phyloP scores from a whole-genome alignment of 1,140 invertebrate genomes.

The Acromyrmex charruanus region DNA sequence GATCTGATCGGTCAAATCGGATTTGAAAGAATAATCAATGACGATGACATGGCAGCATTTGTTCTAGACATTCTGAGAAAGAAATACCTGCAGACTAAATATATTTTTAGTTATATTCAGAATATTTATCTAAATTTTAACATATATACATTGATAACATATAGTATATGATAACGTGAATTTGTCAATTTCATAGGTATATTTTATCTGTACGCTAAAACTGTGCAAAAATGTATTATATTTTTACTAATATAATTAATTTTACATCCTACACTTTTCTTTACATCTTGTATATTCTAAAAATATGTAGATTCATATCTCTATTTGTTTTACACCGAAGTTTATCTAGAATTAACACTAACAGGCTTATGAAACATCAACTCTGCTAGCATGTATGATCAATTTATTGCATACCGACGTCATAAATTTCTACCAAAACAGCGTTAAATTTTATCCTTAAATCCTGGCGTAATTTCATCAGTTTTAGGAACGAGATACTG shows the following conservation, averaged over 20 bases:
- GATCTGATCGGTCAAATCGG: conserved; percentile 37
- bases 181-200: background rate
- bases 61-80: background rate
- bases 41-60: background rate
- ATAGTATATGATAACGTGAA: no score
- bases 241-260: conserved; percentile 5
- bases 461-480: conserved; percentile 36
- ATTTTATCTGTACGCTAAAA: background rate
- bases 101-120: background rate
- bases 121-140: background rate
- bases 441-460: conserved; percentile 37
- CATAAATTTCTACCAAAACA: conserved; percentile 33
- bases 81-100: background rate
- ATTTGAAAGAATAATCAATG: conserved; percentile 39
- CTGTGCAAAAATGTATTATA: no score
- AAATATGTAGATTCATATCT: background rate
- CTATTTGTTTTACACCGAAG: background rate
- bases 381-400: conserved; percentile 20
- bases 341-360: conserved; percentile 35
- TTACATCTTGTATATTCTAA: background rate
- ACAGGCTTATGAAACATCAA: conserved; percentile 37
- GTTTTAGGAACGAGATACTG: conserved; percentile 8
- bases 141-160: background rate
- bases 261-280: background rate
- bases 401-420: conserved; percentile 38